Conservation (phyloP, 2,797 vertebrate species). For the Sebastes umbrosus region DNA sequence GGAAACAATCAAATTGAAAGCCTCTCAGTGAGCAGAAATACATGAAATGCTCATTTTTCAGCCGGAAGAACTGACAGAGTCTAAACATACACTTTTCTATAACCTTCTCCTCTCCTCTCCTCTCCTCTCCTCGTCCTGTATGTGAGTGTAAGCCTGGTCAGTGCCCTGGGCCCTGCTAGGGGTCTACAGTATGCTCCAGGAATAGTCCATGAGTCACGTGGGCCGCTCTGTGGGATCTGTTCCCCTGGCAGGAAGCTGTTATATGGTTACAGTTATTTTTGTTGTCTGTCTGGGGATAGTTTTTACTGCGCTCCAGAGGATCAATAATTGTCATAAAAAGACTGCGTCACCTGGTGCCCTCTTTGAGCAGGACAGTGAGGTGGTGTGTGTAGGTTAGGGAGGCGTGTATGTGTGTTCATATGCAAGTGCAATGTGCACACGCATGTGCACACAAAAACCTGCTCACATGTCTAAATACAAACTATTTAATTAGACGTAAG, state of each 20-base stretch:
- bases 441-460: no score
- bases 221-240: constrained; percentile 91
- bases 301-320: constrained; percentile 93
- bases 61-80: constrained; percentile 59
- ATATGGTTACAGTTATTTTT: constrained; percentile 98
- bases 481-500: no score
- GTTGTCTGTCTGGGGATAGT: constrained; percentile 97
- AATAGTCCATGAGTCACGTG: constrained; percentile 81
- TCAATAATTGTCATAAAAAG: constrained; percentile 97
- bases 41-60: constrained; percentile 77
- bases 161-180: constrained; percentile 68
- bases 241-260: constrained; percentile 93
- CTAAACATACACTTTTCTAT: constrained; percentile 52
- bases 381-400: constrained; percentile 60
- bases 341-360: constrained; percentile 90
- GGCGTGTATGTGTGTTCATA: background rate
- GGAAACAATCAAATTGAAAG: constrained; percentile 86
- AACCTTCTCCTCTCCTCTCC: constrained; percentile 55
- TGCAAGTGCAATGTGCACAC: background rate
- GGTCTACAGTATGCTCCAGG: constrained; percentile 80
- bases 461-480: no score
- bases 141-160: constrained; percentile 63
- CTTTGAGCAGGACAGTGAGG: constrained; percentile 81
- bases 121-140: constrained; percentile 27
- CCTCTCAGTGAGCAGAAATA: constrained; percentile 74